Conservation (phyloP, 1,140 invertebrate species). For the Batillaria attramentaria region DNA sequence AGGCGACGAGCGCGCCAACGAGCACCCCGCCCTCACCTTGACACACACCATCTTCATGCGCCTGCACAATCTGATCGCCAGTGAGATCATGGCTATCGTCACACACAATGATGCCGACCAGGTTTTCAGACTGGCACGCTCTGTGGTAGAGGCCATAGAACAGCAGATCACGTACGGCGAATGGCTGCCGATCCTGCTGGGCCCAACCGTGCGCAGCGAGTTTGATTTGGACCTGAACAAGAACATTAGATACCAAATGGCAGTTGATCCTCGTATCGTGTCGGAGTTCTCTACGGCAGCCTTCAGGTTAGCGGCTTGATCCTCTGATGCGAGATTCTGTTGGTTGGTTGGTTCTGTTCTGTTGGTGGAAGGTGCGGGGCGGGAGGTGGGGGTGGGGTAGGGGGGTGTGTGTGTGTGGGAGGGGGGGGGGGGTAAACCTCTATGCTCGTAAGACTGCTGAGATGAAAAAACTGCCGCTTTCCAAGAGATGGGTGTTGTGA, state of each 20-base stretch:
- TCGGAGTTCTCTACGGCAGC: constrained; percentile 75
- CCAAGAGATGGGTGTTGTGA: too few relatives aligned
- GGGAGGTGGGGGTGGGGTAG: not conserved
- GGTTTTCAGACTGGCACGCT: constrained; percentile 85
- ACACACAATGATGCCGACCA: constrained; percentile 89
- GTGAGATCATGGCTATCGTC: constrained; percentile 82
- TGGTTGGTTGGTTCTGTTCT: too few relatives aligned
- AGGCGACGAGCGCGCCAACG: constrained; percentile 54
- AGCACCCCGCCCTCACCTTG: constrained; percentile 77
- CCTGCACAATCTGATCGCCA: constrained; percentile 93
- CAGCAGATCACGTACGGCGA: constrained; percentile 74
- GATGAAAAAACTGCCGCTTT: too few relatives aligned
- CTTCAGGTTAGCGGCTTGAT: constrained; percentile 80
- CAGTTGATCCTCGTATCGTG: constrained; percentile 75
- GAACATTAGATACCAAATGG: constrained; percentile 69
- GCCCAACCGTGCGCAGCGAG: constrained; percentile 17
- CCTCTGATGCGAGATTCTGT: too few relatives aligned
- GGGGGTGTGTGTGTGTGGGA: too few relatives aligned
- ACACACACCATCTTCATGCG: constrained; percentile 97
- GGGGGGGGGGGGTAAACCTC: too few relatives aligned
- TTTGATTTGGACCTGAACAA: not conserved
- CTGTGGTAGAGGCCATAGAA: constrained; percentile 94
- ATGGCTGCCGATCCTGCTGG: constrained; percentile 43
- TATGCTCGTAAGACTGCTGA: too few relatives aligned
- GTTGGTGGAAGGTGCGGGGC: too few relatives aligned